These are phyloP conservation scores for Calameuta pallipes DNA, from an alignment of 2,888 invertebrate genomes.

Conservation along the genomic window DNA sequence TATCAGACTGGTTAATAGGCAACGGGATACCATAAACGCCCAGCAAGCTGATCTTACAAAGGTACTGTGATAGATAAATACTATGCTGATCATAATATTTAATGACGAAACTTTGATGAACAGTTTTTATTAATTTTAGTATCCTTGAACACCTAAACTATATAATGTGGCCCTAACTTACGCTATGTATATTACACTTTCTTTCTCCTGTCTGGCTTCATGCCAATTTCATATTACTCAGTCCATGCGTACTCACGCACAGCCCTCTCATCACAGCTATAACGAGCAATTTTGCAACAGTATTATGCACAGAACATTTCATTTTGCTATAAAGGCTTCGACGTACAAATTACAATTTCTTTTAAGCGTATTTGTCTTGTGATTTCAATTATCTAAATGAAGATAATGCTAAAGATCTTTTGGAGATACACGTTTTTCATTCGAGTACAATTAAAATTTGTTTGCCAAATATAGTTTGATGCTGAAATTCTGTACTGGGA, in stretches of 20 bases:
- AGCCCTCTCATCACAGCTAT: not conserved
- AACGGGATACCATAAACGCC: conserved; percentile 87
- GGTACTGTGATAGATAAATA: conserved; percentile 66
- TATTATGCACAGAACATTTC: not conserved
- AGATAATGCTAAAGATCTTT: not conserved
- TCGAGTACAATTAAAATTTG: conserved; percentile 12
- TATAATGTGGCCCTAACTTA: not conserved
- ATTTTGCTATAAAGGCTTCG: not conserved
- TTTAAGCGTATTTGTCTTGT: not conserved
- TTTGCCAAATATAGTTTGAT: conserved; percentile 75
- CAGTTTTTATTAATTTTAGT: conserved; percentile 10
- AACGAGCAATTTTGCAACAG: not conserved
- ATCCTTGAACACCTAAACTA: not conserved
- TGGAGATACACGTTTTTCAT: conserved; percentile 18
- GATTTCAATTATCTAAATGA: not conserved
- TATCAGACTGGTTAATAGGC: conserved; percentile 88
- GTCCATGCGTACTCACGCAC: not conserved
- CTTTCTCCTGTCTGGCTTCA: not conserved
- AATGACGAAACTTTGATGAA: conserved; percentile 21
- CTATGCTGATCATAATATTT: conserved; percentile 7
- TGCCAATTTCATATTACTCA: not conserved
- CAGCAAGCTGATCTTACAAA: conserved; percentile 93
- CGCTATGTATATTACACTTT: not conserved
- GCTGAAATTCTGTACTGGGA: conserved; percentile 94
- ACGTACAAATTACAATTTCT: not conserved